Conservation (phyloP, 2,888 invertebrate species). For the Odontocolon sp. region DNA sequence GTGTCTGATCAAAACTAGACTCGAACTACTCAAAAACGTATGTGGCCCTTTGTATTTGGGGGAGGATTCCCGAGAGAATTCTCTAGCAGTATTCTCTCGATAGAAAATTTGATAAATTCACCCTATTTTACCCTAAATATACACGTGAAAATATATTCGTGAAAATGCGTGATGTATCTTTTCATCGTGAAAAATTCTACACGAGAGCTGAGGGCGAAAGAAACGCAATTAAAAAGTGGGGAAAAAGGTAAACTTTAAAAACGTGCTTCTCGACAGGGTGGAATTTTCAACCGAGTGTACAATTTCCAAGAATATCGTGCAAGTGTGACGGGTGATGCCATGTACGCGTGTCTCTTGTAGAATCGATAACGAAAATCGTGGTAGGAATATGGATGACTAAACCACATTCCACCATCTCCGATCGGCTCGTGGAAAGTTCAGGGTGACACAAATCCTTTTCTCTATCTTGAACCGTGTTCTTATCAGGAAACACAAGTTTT, state of each 20-base stretch:
- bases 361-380: not conserved
- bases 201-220: too few species aligned
- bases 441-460: not conserved
- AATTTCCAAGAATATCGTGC: not conserved
- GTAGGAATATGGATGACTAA: not conserved
- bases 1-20: not conserved
- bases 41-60: not conserved
- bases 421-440: not conserved
- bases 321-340: not conserved
- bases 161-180: too few species aligned
- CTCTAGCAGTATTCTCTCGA: not conserved
- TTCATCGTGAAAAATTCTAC: too few species aligned
- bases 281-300: too few species aligned
- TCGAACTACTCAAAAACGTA: not conserved
- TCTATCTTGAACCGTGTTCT: not conserved
- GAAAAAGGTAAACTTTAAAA: too few species aligned
- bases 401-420: not conserved
- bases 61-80: not conserved
- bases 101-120: not conserved
- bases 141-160: too few species aligned
- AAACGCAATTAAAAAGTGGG: too few species aligned
- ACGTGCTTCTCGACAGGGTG: too few species aligned
- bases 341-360: not conserved
- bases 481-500: not conserved
- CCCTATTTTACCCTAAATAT: too few species aligned